Conservation (phyloP, 30 jellyfish, hydroid and myxozoan genomes). For the Turritopsis dohrnii region DNA sequence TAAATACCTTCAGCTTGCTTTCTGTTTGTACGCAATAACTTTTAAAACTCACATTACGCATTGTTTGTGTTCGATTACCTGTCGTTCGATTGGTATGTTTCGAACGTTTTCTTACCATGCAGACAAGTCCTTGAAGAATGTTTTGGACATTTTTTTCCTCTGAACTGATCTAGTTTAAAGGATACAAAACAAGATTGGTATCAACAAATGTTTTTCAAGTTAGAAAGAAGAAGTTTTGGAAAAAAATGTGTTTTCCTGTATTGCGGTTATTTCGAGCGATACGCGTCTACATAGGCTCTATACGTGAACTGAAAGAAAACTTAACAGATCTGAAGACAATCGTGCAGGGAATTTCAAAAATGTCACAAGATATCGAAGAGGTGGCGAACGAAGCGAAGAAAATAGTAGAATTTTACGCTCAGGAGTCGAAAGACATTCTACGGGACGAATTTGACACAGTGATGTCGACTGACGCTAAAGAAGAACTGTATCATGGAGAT, state of each 20-base stretch:
- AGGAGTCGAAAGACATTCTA: constrained; percentile 17
- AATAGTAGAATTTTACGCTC: constrained; percentile 26
- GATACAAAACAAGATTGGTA: too few species aligned
- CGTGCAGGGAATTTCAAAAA: not conserved
- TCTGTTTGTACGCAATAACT: not conserved
- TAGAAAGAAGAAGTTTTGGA: too few species aligned
- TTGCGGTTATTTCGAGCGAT: constrained; percentile 13
- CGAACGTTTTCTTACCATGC: not conserved
- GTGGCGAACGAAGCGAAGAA: constrained; percentile 17
- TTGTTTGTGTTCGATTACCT: not conserved
- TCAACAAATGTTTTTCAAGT: too few species aligned
- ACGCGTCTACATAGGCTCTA: constrained; percentile 14
- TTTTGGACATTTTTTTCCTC: too few species aligned
- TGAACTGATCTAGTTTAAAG: too few species aligned
- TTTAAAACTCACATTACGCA: not conserved
- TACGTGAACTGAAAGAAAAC: constrained; percentile 9
- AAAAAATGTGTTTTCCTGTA: constrained; percentile 31
- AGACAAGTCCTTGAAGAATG: too few species aligned
- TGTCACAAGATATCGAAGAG: constrained; percentile 27
- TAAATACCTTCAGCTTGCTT: not conserved
- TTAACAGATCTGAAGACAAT: constrained; percentile 6
- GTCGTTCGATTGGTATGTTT: not conserved
- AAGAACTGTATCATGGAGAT: constrained; percentile 27
- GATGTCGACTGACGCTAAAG: constrained; percentile 14
- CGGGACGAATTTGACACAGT: constrained; percentile 15